Evolutionary conservation across 2,113 vertebrate species (phyloP).

Genomic region (Aegithalos caudatus): DNA sequence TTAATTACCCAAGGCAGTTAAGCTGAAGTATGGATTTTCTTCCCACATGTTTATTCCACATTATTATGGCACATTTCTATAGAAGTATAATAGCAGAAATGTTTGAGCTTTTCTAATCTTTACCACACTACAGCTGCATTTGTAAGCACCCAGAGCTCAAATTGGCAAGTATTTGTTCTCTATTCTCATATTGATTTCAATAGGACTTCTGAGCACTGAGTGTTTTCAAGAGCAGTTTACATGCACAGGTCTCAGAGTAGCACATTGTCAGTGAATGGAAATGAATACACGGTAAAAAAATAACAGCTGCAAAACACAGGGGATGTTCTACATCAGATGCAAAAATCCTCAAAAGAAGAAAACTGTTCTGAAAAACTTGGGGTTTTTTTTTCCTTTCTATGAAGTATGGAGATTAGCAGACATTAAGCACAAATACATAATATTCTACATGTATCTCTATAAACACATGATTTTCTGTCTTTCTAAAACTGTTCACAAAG

Average conservation of each 20-base stretch:
- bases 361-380: neutral
- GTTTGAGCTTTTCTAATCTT: neutral
- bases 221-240: constrained; percentile 30
- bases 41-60: neutral
- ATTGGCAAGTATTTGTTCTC: constrained; percentile 30
- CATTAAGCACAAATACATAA: neutral
- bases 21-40: constrained; percentile 4
- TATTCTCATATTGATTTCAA: constrained; percentile 45
- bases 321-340: neutral
- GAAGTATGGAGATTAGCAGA: neutral
- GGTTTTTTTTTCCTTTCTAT: neutral
- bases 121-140: neutral
- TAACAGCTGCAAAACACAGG: constrained; percentile 22
- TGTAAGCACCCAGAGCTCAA: constrained; percentile 17
- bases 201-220: constrained; percentile 18
- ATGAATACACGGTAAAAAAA: constrained; percentile 22
- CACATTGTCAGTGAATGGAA: constrained; percentile 6
- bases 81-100: neutral
- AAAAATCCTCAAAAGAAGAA: constrained; percentile 18
- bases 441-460: neutral
- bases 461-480: constrained; percentile 43
- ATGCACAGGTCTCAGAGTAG: neutral
- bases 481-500: neutral
- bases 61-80: neutral
- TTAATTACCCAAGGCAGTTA: constrained; percentile 26